Evolutionary conservation across 1,140 invertebrate species (phyloP), one percentile per base, ranked within the genome.

Genomic region (Drosophila trapezifrons): DNA sequence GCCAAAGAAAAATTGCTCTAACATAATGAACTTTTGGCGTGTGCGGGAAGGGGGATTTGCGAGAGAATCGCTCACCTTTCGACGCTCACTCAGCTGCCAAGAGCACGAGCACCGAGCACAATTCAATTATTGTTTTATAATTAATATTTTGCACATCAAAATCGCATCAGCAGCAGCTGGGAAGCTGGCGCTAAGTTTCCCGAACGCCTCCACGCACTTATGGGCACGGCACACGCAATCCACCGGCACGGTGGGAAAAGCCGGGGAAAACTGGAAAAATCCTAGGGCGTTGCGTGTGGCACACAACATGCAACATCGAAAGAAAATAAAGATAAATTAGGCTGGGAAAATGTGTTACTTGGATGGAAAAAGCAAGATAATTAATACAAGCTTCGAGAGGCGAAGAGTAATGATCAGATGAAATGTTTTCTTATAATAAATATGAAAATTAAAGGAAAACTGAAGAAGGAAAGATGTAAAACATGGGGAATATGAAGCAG

Each of bases 81-180:
- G 52, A 46, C 75, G 55, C 37, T 42, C 62, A 42, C 46, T 67
- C 62, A 76, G 60, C 59, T 76, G 72, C 69, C 79, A 82, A 62
- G 59, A 65, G 45, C 52, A 73, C 59, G 59, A 65, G 45, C 52
- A 73, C 55, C 55, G 75, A 49, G 65, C 83, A 86, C 83, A 87
- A 87, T 87, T 87, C 83, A 87, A 87, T 87, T 87, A 90, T 80
- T 79, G 81, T 80, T 79, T 86, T 87, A 87, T 90, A 90, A 90
- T 90, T 90, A 90, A 90, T 90, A 90, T 90, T 90, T 90, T 84
- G 84, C 87, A 81, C 87, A 90, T 90, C 85, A 90, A 87, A 90
- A 90, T 84, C 87, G 83, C 87, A 87, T 90, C 85, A 87, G 62
- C 60, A 80, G 69, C 83, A 86, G 79, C 82, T 82, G 78, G 56